Percentiles rank a stretch among this genome's conserved stretches.
phyloP scores from a whole-genome alignment of 2,888 invertebrate genomes.

The Taphrorychus bicolor region DNA sequence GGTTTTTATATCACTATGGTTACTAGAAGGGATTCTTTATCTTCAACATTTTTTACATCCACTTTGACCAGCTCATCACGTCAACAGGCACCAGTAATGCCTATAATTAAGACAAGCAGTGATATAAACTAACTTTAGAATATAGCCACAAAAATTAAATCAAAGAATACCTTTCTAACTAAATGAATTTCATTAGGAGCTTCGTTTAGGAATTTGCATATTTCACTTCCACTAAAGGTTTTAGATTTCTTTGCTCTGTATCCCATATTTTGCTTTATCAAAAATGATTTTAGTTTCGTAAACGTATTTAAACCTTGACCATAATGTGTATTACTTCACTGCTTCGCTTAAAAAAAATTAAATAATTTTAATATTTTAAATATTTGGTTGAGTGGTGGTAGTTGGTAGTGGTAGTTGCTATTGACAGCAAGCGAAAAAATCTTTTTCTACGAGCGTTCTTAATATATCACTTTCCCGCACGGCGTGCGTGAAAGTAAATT shows the following conservation, averaged over 20 bases:
- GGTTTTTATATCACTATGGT: slow-evolving; percentile 9
- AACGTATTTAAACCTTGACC: slow-evolving; percentile 38
- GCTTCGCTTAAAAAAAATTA: too few species aligned
- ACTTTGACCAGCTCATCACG: slow-evolving; percentile 35
- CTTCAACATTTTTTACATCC: slow-evolving; percentile 23
- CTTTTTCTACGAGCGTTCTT: too few species aligned
- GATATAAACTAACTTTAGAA: neutral
- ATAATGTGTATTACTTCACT: neutral
- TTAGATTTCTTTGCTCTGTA: slow-evolving; percentile 49
- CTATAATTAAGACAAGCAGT: slow-evolving; percentile 26
- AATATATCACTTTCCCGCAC: too few species aligned
- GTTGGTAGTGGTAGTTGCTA: too few species aligned
- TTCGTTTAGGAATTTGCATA: slow-evolving; percentile 40
- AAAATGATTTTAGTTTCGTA: slow-evolving; percentile 40
- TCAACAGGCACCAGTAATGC: slow-evolving; percentile 35
- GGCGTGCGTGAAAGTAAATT: too few species aligned
- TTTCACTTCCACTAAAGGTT: slow-evolving; percentile 46
- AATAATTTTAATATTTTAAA: too few species aligned
- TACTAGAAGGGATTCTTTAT: too few species aligned
- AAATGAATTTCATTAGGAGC: slow-evolving; percentile 37
- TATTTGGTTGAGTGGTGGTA: too few species aligned
- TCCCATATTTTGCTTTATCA: slow-evolving; percentile 46
- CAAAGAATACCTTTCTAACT: slow-evolving; percentile 33
- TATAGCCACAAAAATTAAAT: neutral
- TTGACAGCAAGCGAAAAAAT: too few species aligned